Base-by-base conservation (phyloP, 2,113 vertebrate genomes). In the Cinclus mexicanus region DNA sequence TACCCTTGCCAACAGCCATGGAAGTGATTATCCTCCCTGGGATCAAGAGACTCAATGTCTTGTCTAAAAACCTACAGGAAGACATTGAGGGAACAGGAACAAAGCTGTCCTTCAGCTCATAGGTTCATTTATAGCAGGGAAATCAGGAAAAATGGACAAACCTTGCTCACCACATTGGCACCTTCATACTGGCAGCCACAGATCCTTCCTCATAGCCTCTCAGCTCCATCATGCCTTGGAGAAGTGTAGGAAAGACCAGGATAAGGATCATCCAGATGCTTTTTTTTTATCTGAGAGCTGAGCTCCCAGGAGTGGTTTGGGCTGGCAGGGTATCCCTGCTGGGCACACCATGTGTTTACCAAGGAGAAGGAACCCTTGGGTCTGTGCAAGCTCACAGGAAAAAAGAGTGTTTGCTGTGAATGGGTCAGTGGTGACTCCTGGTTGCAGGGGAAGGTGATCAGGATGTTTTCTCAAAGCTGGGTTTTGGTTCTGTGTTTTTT, bases 11-110 rank as follows among this genome's bases (percentile, higher is more conserved):
- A 96, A 70, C 37, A 94, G 88, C 75, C 64, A 78, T 92, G 90
- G 93, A 91, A 96, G 68, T 3, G 23, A 91, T 94, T 94, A 94
- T 75, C 72, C 52, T 95, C 76, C 64, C 46, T 68, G 71, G 28
- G 59, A 95, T 88, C 87, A 95, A 93, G 93, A 92, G 39, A 42
- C 49, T 83, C 87, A 83, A 95, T 94, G 91, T 88, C 92, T 92
- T 95, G 81, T 67, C 90, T 91, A 65, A 78, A 93, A 94, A 60
- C 15, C 79, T 80, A 21, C 76, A 93, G 90, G 76, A 90, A 86
- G 76, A 83, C 41, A 71, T 8, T 33, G 37, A 41, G 8, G 56
- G 39, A 83, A 69, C 25, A 33, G 70, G n/a, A 64, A 95, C 94
- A 95, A 94, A 92, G 93, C 41, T 92, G 37, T 61, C 31, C 87